Conservation (phyloP, 2,113 vertebrate species). For the Rhabdomys dilectus region DNA sequence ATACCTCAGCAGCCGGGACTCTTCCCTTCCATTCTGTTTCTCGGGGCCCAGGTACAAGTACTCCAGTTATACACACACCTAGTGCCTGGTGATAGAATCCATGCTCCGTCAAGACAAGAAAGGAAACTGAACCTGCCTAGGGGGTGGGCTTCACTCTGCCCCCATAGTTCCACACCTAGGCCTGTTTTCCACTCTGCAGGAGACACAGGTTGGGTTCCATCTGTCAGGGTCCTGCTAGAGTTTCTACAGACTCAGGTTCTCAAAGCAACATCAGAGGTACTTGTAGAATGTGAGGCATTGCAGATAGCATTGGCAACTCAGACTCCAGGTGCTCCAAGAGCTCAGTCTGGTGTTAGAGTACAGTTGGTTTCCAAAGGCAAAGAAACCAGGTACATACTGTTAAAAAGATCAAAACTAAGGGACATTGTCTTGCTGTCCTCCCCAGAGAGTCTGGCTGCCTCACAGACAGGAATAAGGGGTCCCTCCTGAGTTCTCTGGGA, state of each 20-base stretch:
- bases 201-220: not conserved
- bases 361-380: not conserved
- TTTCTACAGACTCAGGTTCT: not conserved
- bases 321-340: not conserved
- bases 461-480: not conserved
- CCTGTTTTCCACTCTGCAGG: not conserved
- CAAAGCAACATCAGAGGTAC: conserved; percentile 1
- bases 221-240: not conserved
- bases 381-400: not conserved
- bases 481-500: not conserved
- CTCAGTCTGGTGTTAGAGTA: not conserved
- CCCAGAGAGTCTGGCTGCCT: not conserved
- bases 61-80: not conserved
- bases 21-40: not conserved
- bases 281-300: conserved; percentile 23
- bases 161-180: not conserved
- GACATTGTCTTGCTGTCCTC: not conserved
- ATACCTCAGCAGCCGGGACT: not conserved
- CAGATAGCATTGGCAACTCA: not conserved
- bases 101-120: not conserved
- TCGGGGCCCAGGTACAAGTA: not conserved
- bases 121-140: conserved; percentile 37
- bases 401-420: conserved; percentile 13
- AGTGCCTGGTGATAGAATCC: not conserved
- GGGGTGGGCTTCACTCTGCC: not conserved